Evolutionary conservation across 2,888 invertebrate species (phyloP).

Genomic region (Agrochola circellaris): DNA sequence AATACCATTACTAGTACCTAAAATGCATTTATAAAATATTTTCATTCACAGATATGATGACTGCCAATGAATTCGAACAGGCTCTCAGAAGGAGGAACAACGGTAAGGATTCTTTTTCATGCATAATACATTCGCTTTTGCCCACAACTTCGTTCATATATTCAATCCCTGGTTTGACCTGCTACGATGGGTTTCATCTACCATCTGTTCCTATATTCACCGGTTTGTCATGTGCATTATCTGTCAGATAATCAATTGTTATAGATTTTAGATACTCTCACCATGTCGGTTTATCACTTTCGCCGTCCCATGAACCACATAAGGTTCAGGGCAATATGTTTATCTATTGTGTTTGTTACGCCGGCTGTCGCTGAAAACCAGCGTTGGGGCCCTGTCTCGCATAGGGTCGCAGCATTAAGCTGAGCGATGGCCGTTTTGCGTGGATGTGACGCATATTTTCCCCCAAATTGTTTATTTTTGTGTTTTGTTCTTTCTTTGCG

Average conservation of each 20-base stretch:
- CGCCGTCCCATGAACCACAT: too few species aligned
- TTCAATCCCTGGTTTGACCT: neutral
- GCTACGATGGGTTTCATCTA: neutral
- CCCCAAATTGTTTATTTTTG: too few species aligned
- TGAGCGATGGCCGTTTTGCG: too few species aligned
- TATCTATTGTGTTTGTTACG: too few species aligned
- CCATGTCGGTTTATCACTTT: neutral
- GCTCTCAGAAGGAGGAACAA: constrained; percentile 18
- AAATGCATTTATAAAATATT: neutral
- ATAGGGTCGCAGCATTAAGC: too few species aligned
- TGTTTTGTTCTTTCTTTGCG: too few species aligned
- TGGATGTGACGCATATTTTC: too few species aligned
- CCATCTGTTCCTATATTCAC: neutral
- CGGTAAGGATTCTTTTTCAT: constrained; percentile 2
- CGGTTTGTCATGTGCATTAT: neutral
- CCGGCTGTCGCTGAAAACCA: too few species aligned
- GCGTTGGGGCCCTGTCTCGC: too few species aligned
- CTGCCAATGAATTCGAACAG: constrained; percentile 31
- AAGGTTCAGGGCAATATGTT: too few species aligned
- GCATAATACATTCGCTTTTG: neutral
- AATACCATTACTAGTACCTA: neutral
- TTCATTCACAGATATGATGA: constrained; percentile 9
- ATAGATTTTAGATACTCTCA: neutral
- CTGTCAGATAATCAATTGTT: neutral
- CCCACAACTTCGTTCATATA: neutral